Evolutionary conservation across 1,140 invertebrate species (phyloP), one percentile per base, ranked within the genome.

Genomic region (Thalassaphorura encarpata): DNA sequence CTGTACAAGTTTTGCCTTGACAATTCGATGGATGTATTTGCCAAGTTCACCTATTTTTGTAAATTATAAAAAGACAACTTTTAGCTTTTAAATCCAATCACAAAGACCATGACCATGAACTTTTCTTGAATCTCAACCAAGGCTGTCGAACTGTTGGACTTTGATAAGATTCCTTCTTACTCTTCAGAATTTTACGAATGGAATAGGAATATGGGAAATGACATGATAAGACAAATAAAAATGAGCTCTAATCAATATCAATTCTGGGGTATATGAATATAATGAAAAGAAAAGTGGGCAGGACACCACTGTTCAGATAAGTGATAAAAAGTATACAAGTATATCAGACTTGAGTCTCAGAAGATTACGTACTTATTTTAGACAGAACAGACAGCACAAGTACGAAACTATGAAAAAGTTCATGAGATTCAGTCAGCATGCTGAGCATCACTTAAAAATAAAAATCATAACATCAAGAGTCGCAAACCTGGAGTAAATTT

Each of bases 21-120:
- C 16, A 93, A 74, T 73, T 97, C 91, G 69, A 98, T 91, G 69
- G 89, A 94, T 15, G 92, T 98, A 71, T 97, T 96, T 8, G 86
- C 83, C 60, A 97, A 69, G 69, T 94, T 92, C 8, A 97, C 78
- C 84, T 89, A 71, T 56, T 76, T 71, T n/a, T n/a, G n/a, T 13
- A 67, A 60, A 64, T 63, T 62, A 29, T 23, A 42, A 31, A 21
- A n/a, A 21, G 3, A 41, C 27, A 40, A 49, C 21, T 47, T 47
- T n/a, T 8, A 47, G 24, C 8, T 47, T 24, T 47, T 27, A 6
- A 13, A 47, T 26, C n/a, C 8, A 43, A 43, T 15, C 6, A 43
- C 11, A 6, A 23, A 47, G 45, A 13, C 21, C 23, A 8, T 47
- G 45, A 27, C 45, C 45, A 26, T 47, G 45, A 47, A 47, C 45